Base-by-base conservation (phyloP, 1,140 invertebrate species). In the Drosophila ambigua region DNA sequence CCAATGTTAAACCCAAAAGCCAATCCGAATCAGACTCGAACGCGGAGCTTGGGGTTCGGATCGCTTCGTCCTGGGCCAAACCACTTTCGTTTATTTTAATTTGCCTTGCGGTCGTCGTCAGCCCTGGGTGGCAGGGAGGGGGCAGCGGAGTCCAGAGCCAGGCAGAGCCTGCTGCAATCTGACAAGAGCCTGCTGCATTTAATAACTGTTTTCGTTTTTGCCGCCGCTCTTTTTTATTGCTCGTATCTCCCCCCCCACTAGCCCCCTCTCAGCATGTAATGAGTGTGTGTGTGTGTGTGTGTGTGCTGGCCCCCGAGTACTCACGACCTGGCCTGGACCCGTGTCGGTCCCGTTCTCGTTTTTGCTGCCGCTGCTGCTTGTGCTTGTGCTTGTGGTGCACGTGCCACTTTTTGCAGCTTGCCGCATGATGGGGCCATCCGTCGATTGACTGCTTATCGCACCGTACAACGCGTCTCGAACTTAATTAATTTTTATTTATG, bases 81-180 rank as follows among this genome's bases (percentile, higher is more conserved):
- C 83, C 84, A 88, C 83, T 88, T 88, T 88, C 83, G 83, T 88
- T 88, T 88, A 88, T 88, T 88, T 88, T 88, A 88, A 88, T 88
- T 88, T 88, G 69, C 48, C 66, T 77, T 88, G 83, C 84, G 83
- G 84, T 88, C 59, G 48, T 52, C 60, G 48, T 20, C 15, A 11
- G 48, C 28, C 50, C 35, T 23, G 28, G 39, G 20, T 43, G 35
- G 35, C 41, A 24, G 51, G 41, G 51, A 31, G 23, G 52, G 35
- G 20, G 48, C 26, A 43, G 60, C 41, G 20, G 71, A 66, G 64
- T 44, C 55, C 26, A n/a, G n/a, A n/a, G n/a, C n/a, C n/a, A 13
- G 62, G 62, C 73, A 65, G 72, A 63, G 80, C 81, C 82, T 88
- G 83, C 82, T 87, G 83, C 82, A 88, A 88, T 87, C 83, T 87